These are phyloP conservation scores for Trachymyrmex cornetzi DNA, from an alignment of 1,140 invertebrate genomes.

Conservation along the genomic window DNA sequence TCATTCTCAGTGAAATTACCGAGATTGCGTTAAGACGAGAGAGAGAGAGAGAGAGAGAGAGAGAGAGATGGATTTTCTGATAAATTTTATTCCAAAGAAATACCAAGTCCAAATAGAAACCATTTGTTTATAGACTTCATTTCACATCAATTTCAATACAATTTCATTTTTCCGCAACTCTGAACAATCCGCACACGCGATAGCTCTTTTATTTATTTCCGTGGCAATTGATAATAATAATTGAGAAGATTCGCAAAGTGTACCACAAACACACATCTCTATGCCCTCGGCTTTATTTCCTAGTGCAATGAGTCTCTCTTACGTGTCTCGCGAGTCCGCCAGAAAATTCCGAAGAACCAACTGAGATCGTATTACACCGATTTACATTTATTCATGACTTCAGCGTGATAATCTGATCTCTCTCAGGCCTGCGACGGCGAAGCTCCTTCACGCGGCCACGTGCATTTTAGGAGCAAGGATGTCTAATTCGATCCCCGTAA, in stretches of 20 bases:
- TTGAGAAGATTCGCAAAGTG: neutral
- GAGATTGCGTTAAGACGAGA: neutral
- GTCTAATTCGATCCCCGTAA: constrained; percentile 42
- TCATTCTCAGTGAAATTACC: neutral
- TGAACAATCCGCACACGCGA: neutral
- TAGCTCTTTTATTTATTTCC: neutral
- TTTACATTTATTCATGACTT: constrained; percentile 63
- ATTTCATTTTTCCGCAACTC: neutral
- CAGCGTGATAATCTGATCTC: constrained; percentile 49
- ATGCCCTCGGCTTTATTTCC: neutral
- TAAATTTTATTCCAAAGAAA: neutral
- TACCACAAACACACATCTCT: neutral
- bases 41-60: too few relatives aligned
- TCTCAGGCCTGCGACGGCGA: constrained; percentile 1
- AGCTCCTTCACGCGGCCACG: constrained; percentile 5
- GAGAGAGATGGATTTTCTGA: neutral
- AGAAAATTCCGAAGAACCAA: constrained; percentile 22
- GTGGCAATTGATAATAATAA: neutral
- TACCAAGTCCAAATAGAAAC: neutral
- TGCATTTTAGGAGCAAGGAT: constrained; percentile 24
- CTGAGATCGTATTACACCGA: constrained; percentile 42
- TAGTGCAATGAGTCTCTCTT: neutral
- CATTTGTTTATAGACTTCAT: constrained; percentile 6
- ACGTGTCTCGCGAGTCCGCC: neutral
- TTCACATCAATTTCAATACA: neutral